A percentile compares a stretch with the other conserved stretches of the same genome.
These are phyloP conservation scores for Smithornis capensis DNA, from an alignment of 2,113 vertebrate genomes.

Conservation along the genomic window DNA sequence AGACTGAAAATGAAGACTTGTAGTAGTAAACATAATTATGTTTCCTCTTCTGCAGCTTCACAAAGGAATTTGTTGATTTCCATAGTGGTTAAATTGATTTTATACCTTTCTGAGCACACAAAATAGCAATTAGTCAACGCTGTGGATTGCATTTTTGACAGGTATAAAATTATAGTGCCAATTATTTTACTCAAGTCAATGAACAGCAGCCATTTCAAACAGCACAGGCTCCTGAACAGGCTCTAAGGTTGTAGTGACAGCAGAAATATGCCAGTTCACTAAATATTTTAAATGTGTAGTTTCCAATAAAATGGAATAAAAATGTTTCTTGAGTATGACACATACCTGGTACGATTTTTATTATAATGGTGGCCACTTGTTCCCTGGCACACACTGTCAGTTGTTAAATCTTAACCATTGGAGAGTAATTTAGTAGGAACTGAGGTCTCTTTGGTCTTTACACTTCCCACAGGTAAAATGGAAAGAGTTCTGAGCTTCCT, in stretches of 20 bases:
- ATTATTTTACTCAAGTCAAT: conserved; percentile 50
- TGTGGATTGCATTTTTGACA: conserved; percentile 56
- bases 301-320: background rate
- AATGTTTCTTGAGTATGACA: background rate
- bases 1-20: background rate
- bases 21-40: background rate
- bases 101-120: conserved; percentile 57
- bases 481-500: background rate
- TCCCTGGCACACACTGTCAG: background rate
- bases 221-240: background rate
- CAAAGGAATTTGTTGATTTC: conserved; percentile 34
- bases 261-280: background rate
- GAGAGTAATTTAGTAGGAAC: background rate
- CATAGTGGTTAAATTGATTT: conserved; percentile 62
- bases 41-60: conserved; percentile 12
- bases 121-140: conserved; percentile 66
- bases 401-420: background rate
- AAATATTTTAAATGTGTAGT: background rate
- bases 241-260: conserved; percentile 1
- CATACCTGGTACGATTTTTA: background rate
- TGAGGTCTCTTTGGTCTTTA: background rate
- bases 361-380: background rate
- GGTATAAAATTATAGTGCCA: conserved; percentile 66
- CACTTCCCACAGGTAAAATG: background rate
- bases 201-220: conserved; percentile 31